Base-by-base conservation (phyloP, 2,888 invertebrate genomes). In the Odontocolon sp. region DNA sequence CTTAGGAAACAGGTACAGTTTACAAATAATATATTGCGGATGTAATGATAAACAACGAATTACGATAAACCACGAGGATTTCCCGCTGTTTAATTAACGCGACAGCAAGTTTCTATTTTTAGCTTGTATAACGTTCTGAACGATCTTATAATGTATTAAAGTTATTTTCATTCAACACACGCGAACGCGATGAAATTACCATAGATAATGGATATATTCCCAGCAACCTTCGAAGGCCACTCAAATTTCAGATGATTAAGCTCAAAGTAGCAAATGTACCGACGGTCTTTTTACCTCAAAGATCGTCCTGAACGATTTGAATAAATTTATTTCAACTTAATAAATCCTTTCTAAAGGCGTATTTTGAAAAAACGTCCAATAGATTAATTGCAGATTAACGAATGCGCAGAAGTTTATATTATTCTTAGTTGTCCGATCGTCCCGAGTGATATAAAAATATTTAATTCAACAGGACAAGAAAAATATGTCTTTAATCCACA, bases 41-140 rank as follows among this genome's bases (percentile, higher is more conserved):
- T 9, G 16, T 42, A 26, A 59, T 42, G 42, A 59, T 28, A 42
- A 59, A 42, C 42, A 59, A 31, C 28, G 11, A 59, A 59, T 40
- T 18, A 9, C 18, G 21, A n/a, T 28, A 16, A 9, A 18, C 11
- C 42, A 18, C 42, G 42, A 42, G 16, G 18, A 16, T 42, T 1
- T 2, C 16, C 18, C 6, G 6, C 6, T 3, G 5, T 9, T 21
- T 23, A 42, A 40, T 42, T 8, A 42, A 45, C 14, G 2, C 18
- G 21, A 18, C 28, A 6, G 18, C 28, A 28, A 28, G 21, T 2
- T 47, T 33, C 33, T 61, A 40, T 31, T 21, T 61, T 61, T 45
- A 42, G 0, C n/a, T 21, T 21, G 5, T n/a, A 18, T 18, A 45
- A 45, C 38, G 28, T 28, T 6, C n/a, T n/a, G 31, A 14, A 26